Evolutionary conservation across 2,113 vertebrate genomes (phyloP), one percentile per base, ranked within the genome.

Genomic region (Petaurus breviceps): DNA sequence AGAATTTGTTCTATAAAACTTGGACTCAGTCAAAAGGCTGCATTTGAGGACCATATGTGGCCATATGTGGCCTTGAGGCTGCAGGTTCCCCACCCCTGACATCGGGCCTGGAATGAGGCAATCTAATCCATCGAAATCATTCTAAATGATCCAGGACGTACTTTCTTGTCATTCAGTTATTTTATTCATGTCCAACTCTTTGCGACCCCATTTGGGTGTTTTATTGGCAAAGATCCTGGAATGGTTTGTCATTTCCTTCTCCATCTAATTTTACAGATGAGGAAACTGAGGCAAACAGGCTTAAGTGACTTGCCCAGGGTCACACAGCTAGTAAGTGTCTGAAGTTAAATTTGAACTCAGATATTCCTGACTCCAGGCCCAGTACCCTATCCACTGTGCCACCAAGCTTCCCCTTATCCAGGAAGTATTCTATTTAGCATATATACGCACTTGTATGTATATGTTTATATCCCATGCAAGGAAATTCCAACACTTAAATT

Each of bases 131-230:
- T 90, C 11, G 51, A 94, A 90, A 91, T 92, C 22, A 50, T 43
- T 94, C 93, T 9, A 94, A 97, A 92, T 77, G 24, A 96, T 57
- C 23, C 46, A 90, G 77, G 91, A 92, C 92, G 31, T n/a, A n/a
- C 37, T n/a, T 68, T 68, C 0, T 16, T 37, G 57, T 68, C 31
- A 31, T 31, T 61, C 8, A 61, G 9, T 57, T 28, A 61, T 57
- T 57, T 57, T 25, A 57, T 0, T 57, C 55, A 28, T 61, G 26
- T 61, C 55, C 2, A 61, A 61, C 28, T 28, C 55, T 61, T 61
- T 16, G 31, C 5, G 61, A 37, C 31, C 12, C 61, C 31, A 37
- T 68, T 68, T 68, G 12, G 31, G 31, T 1, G 31, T 37, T 68
- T 68, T 68, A 12, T 68, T 68, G 31, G 12, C 31, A 68, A 68